These are phyloP conservation scores for Alosa alosa DNA, from an alignment of 2,113 vertebrate genomes.

Conservation along the genomic window DNA sequence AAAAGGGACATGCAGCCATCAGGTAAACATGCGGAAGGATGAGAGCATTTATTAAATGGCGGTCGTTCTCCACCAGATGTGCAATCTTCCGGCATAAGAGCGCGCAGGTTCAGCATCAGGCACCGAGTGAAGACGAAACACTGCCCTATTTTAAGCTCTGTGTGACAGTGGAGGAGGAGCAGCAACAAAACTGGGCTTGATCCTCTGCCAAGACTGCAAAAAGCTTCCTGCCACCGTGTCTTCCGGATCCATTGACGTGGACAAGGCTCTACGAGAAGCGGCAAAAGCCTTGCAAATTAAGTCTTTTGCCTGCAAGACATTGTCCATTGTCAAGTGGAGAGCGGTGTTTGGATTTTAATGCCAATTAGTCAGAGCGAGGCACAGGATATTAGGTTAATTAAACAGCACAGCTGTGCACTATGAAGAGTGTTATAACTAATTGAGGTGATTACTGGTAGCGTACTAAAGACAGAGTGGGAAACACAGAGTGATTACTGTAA, in stretches of 20 bases:
- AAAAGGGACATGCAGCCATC: not conserved
- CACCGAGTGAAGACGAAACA: not conserved
- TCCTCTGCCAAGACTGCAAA: conserved; percentile 1
- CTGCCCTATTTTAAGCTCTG: not conserved
- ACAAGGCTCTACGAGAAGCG: not conserved
- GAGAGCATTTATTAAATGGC: not conserved
- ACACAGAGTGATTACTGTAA: conserved; percentile 65
- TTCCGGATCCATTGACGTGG: conserved; percentile 5
- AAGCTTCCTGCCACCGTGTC: not conserved
- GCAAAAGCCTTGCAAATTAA: conserved; percentile 24
- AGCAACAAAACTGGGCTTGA: not conserved
- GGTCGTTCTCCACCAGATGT: not conserved
- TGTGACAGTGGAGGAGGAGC: not conserved
- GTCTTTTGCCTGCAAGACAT: conserved; percentile 39
- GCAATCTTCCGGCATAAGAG: not conserved
- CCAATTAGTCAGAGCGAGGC: conserved; percentile 58
- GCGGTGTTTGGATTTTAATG: conserved; percentile 48
- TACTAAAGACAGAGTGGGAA: conserved; percentile 60
- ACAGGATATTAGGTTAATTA: conserved; percentile 64
- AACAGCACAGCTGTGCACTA: conserved; percentile 71
- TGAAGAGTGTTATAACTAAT: conserved; percentile 63
- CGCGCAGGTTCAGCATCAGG: not conserved
- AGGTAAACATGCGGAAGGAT: not conserved
- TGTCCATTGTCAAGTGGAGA: conserved; percentile 38
- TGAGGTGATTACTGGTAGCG: conserved; percentile 64